phyloP scores from a whole-genome alignment of 2,797 vertebrate genomes.

The Enteromius viviparus region DNA sequence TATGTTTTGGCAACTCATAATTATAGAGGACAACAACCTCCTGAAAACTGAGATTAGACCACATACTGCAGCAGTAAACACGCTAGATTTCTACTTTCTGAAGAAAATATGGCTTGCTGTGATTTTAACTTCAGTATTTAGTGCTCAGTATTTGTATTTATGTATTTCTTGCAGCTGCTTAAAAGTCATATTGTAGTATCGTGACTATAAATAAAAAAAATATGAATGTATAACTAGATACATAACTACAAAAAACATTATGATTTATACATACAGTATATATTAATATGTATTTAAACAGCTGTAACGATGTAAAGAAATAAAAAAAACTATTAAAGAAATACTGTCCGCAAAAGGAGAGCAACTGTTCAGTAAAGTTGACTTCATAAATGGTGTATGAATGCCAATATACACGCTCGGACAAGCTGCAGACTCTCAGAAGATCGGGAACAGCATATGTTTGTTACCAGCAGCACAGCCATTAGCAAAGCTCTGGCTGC shows the following conservation, averaged over 20 bases:
- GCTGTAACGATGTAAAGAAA: not conserved
- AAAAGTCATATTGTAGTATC: not conserved
- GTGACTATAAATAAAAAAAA: not conserved
- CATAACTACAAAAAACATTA: not conserved
- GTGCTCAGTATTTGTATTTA: not conserved
- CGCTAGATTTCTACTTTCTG: too few species aligned
- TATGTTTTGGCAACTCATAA: not conserved
- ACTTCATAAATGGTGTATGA: not conserved
- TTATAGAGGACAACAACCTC: not conserved
- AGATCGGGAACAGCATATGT: constrained; percentile 48
- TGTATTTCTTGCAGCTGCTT: not conserved
- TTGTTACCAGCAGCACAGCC: constrained; percentile 39
- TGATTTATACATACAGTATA: too few species aligned
- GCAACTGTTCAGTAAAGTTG: not conserved
- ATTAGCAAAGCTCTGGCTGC: constrained; percentile 46
- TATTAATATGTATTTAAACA: too few species aligned
- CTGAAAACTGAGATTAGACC: not conserved
- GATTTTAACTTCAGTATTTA: too few species aligned
- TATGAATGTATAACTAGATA: not conserved
- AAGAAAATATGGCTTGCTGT: not conserved
- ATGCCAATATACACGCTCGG: not conserved
- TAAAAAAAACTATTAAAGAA: not conserved
- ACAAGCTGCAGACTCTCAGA: not conserved
- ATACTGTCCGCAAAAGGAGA: not conserved
- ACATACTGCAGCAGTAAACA: not conserved